Base-by-base conservation (phyloP, 2,888 invertebrate genomes). In the Cantharis nigra region DNA sequence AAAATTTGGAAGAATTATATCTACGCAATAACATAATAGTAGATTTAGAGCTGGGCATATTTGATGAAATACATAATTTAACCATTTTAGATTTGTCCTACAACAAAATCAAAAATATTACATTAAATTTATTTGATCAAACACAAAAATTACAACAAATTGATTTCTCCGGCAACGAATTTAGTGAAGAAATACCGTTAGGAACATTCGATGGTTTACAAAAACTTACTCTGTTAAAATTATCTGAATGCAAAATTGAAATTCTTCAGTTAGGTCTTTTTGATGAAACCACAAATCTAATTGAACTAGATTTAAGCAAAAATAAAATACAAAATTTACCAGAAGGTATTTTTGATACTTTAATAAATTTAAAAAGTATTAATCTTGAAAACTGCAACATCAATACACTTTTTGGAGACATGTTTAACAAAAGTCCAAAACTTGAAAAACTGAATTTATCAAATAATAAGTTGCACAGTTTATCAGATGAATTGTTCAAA, bases 41-140 rank as follows among this genome's bases (percentile, higher is more conserved):
- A 13, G 18, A 20, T 13, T 69, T 84, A 9, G 33, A 74, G 67
- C 30, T 81, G 9, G 83, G 83, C 11, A 63, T 81, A 26, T 82
- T 84, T 28, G 84, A 84, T 77, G 72, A 79, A 64, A 74, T 80
- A 49, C 65, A 70, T 3, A 74, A 80, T 20, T 75, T 84, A 30
- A 62, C 71, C 64, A 30, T 65, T 28, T 49, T 84, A 63, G 79
- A 83, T 74, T 69, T 83, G 20, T 79, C 80, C 4, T 75, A 80
- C 63, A 83, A 83, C 71, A 11, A 74, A 62, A 72, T 83, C 3
- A 63, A 75, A 10, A 70, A 72, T 28, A 70, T 83, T 28, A 75
- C 79, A n/a, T 23, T 80, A 26, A 80, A 81, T 16, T 26, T 83
- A 23, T 83, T 83, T 70, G 82, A 83, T 77, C 69, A 76, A 20